Conservation (phyloP, 1,140 invertebrate genomes). For the Drosophila pseudoobscura region DNA sequence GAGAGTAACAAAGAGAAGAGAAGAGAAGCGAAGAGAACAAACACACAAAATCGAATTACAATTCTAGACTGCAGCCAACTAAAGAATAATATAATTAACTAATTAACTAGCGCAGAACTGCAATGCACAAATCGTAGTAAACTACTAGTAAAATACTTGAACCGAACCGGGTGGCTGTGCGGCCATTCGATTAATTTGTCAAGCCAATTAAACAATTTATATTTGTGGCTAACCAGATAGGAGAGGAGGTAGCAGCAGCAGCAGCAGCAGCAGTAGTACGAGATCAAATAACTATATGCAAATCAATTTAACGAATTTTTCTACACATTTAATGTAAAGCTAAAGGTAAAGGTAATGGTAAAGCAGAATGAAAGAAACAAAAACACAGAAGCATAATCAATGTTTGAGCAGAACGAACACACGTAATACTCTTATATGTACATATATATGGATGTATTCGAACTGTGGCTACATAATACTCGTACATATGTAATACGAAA, state of each 20-base stretch:
- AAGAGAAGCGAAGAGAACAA: constrained; percentile 28
- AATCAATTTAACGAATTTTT: constrained; percentile 82
- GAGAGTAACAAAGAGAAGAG: constrained; percentile 43
- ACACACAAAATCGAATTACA: constrained; percentile 58
- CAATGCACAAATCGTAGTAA: constrained; percentile 71
- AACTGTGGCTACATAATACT: constrained; percentile 58
- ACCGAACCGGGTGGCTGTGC: constrained; percentile 51
- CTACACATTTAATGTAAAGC: constrained; percentile 78
- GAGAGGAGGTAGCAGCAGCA: constrained; percentile 2
- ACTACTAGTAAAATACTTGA: constrained; percentile 45
- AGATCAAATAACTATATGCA: constrained; percentile 59
- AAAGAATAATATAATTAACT: constrained; percentile 49
- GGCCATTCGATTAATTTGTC: constrained; percentile 62
- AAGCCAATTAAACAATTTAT: constrained; percentile 55
- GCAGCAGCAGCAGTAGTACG: neutral
- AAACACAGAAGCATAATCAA: constrained; percentile 59
- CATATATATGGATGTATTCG: constrained; percentile 33
- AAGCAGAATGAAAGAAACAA: constrained; percentile 21
- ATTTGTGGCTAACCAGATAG: constrained; percentile 57
- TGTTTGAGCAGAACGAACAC: constrained; percentile 52
- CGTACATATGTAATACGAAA: constrained; percentile 23
- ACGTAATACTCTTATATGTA: constrained; percentile 20
- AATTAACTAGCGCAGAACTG: constrained; percentile 49
- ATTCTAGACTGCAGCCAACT: constrained; percentile 78
- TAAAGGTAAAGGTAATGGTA: constrained; percentile 31